Evolutionary conservation across 2,888 invertebrate genomes (phyloP).

Genomic region (Caenorhabditis sulstoni): DNA sequence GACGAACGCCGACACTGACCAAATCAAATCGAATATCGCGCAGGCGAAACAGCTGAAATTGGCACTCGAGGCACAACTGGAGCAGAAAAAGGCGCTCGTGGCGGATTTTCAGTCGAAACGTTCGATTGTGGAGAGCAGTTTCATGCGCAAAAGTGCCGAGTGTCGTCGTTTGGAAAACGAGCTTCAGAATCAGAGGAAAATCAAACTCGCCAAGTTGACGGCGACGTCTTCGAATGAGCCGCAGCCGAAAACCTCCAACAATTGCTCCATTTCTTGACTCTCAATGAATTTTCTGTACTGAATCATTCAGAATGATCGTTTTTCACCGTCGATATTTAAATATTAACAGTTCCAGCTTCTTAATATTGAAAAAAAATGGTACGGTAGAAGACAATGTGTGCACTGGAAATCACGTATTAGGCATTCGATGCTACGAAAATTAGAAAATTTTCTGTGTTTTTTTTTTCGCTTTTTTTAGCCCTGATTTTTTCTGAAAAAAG

Average conservation of each 20-base stretch:
- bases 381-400: too few relatives aligned
- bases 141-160: conserved; percentile 58
- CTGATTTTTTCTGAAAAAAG: too few relatives aligned
- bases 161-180: conserved; percentile 40
- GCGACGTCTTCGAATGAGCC: background rate
- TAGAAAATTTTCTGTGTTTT: too few relatives aligned
- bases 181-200: conserved; percentile 29
- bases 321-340: too few relatives aligned
- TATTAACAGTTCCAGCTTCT: too few relatives aligned
- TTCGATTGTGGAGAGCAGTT: conserved; percentile 38
- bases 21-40: conserved; percentile 55
- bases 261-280: conserved; percentile 35
- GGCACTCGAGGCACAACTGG: conserved; percentile 50
- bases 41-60: conserved; percentile 62
- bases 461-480: too few relatives aligned
- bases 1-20: conserved; percentile 59
- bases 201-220: conserved; percentile 5
- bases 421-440: too few relatives aligned
- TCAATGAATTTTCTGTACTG: background rate
- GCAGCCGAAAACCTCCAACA: background rate
- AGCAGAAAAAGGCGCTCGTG: conserved; percentile 43
- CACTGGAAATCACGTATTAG: too few relatives aligned
- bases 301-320: too few relatives aligned
- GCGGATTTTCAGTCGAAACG: conserved; percentile 34
- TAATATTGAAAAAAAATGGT: too few relatives aligned